A percentile compares a stretch with the other conserved stretches of the same genome.
These are phyloP conservation scores for Pao palembangensis DNA, from an alignment of 2,113 vertebrate species.

Conservation along the genomic window DNA sequence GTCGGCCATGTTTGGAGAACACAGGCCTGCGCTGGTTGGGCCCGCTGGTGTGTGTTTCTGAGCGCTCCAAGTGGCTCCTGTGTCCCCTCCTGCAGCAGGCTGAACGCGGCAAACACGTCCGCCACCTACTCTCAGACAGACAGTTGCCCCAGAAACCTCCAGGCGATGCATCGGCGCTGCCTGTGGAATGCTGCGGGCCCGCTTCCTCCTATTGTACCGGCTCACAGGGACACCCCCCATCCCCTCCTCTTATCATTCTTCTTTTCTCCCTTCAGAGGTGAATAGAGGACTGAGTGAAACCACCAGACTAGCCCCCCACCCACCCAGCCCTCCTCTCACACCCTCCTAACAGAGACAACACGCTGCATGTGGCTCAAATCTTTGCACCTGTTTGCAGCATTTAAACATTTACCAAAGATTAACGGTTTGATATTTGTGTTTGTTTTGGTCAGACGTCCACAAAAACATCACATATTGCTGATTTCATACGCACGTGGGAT, in stretches of 20 bases:
- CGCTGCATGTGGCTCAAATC: no score
- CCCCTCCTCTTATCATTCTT: constrained; percentile 1
- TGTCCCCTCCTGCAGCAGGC: no score
- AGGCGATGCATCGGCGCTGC: constrained; percentile 62
- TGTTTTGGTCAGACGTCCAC: no score
- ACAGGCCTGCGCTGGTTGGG: neutral
- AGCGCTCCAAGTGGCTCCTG: neutral
- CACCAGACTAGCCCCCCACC: constrained; percentile 19
- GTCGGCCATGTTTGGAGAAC: no score
- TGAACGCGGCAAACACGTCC: no score
- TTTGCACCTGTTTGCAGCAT: no score
- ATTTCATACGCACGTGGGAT: no score
- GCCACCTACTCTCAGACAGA: neutral
- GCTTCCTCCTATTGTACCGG: constrained; percentile 71
- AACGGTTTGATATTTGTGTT: no score
- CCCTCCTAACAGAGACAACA: no score
- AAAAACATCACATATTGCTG: no score
- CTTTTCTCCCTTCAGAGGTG: constrained; percentile 27
- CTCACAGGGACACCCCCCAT: constrained; percentile 14
- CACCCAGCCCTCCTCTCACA: neutral
- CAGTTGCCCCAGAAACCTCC: constrained; percentile 77
- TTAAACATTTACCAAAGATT: no score
- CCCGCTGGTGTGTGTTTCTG: neutral
- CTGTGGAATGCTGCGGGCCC: constrained; percentile 66
- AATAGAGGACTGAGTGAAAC: constrained; percentile 44